A percentile compares a stretch with the other conserved stretches of the same genome.
phyloP scores from a whole-genome alignment of 2,113 vertebrate species.

The Excalfactoria chinensis region DNA sequence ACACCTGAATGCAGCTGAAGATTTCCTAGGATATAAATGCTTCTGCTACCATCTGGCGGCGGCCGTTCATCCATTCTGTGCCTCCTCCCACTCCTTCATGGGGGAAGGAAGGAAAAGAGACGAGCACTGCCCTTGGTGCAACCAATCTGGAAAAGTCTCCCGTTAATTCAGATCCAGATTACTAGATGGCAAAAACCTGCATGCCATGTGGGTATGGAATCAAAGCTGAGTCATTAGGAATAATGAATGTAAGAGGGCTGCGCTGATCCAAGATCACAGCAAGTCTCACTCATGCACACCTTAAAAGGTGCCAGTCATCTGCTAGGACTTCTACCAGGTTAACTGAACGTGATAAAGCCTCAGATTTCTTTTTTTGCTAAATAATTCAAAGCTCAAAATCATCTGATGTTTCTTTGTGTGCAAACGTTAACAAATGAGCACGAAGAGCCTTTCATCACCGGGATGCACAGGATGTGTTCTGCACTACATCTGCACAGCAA shows the following conservation, averaged over 20 bases:
- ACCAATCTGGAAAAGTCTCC: background rate
- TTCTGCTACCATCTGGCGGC: slow-evolving; percentile 4
- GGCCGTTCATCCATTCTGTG: background rate
- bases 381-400: background rate
- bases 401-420: background rate
- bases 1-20: background rate
- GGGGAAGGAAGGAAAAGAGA: background rate
- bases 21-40: slow-evolving; percentile 9
- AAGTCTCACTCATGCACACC: background rate
- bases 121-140: background rate
- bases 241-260: background rate
- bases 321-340: background rate
- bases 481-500: background rate
- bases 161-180: background rate
- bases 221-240: background rate
- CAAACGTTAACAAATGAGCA: background rate
- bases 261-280: background rate
- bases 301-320: slow-evolving; percentile 29
- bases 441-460: background rate
- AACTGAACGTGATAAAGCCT: background rate
- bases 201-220: background rate
- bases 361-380: background rate
- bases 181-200: background rate
- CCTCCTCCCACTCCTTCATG: background rate
- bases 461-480: background rate